Conservation (phyloP, 1,140 invertebrate genomes). For the Drosophila pseudoobscura region DNA sequence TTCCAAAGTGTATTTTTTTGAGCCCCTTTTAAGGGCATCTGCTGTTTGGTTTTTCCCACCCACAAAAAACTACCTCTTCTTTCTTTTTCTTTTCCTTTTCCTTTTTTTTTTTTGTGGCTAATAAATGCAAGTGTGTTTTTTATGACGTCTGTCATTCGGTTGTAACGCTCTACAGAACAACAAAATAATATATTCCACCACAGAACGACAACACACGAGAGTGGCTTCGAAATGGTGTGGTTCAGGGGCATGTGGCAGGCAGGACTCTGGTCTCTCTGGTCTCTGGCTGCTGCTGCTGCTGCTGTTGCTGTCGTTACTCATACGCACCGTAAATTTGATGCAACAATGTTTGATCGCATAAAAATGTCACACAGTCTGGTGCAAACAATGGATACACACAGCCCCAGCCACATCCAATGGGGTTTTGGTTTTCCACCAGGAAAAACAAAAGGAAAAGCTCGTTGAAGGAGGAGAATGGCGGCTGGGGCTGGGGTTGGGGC, state of each 20-base stretch:
- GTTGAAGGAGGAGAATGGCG: constrained; percentile 16
- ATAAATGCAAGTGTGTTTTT: constrained; percentile 80
- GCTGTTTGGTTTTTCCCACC: not conserved
- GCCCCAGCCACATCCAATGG: constrained; percentile 13
- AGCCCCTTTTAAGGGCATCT: not conserved
- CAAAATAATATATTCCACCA: constrained; percentile 59
- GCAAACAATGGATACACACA: constrained; percentile 67
- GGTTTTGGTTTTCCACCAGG: not conserved
- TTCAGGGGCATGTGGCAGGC: constrained; percentile 4
- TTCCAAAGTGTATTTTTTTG: too few species aligned
- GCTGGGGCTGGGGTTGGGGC: too few species aligned
- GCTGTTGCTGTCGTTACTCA: constrained; percentile 67
- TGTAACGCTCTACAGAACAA: constrained; percentile 45
- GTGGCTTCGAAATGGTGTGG: constrained; percentile 35
- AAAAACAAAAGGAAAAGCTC: constrained; percentile 47
- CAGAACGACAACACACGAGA: constrained; percentile 62
- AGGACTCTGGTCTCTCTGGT: not conserved
- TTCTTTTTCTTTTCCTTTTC: constrained; percentile 14
- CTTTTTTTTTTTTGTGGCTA: constrained; percentile 43
- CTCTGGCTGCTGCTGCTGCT: constrained; percentile 1
- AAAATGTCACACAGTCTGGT: constrained; percentile 73
- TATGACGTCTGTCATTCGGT: constrained; percentile 65
- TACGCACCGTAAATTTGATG: constrained; percentile 80
- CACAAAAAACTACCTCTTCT: constrained; percentile 10
- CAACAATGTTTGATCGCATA: constrained; percentile 78